Conservation (phyloP, 1,140 invertebrate genomes). For the Pseudachorutes palmiensis region DNA sequence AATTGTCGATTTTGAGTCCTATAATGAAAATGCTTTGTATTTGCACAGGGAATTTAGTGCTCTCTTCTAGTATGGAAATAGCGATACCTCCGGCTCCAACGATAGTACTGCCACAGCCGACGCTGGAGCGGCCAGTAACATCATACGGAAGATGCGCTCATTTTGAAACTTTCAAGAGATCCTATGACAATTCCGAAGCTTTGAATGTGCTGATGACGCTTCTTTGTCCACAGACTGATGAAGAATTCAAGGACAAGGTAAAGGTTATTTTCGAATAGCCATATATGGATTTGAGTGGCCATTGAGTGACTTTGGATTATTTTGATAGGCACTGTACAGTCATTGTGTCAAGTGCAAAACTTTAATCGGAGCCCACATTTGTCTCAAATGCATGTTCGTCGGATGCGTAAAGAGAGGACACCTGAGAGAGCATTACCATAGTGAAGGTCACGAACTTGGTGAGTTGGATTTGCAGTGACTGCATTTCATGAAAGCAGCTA, state of each 20-base stretch:
- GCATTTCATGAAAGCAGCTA: neutral
- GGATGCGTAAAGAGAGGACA: conserved; percentile 72
- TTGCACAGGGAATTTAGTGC: too few species aligned
- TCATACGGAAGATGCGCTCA: conserved; percentile 18
- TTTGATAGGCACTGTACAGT: conserved; percentile 12
- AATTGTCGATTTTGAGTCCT: too few species aligned
- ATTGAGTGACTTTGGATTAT: neutral
- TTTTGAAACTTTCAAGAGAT: conserved; percentile 25
- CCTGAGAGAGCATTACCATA: conserved; percentile 73
- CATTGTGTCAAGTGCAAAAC: conserved; percentile 24
- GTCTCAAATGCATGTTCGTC: conserved; percentile 84
- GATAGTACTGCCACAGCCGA: too few species aligned
- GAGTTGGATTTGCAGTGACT: neutral
- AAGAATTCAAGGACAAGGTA: conserved; percentile 16
- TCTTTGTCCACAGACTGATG: conserved; percentile 14
- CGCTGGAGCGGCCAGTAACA: neutral
- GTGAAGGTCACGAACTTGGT: conserved; percentile 70
- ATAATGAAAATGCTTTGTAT: too few species aligned
- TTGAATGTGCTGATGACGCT: conserved; percentile 24
- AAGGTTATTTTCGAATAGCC: neutral
- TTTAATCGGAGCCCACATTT: conserved; percentile 54
- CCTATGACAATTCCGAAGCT: conserved; percentile 18
- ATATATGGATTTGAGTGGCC: neutral
- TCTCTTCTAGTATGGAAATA: too few species aligned
- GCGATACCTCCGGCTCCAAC: too few species aligned